These are phyloP conservation scores for Perdita meconis DNA, from an alignment of 2,888 invertebrate species.

Conservation along the genomic window DNA sequence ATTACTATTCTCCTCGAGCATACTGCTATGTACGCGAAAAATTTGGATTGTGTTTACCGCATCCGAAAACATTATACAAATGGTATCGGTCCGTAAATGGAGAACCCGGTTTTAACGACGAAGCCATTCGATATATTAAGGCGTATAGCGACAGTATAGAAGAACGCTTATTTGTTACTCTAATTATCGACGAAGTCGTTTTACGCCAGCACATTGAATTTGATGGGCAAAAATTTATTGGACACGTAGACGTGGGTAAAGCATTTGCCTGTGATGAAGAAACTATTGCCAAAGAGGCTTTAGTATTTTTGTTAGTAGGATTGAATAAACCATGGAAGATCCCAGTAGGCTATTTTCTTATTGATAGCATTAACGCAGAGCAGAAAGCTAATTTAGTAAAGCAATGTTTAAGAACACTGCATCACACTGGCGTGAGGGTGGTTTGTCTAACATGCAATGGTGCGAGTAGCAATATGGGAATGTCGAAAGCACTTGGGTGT, in stretches of 20 bases:
- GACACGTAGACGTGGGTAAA: not conserved
- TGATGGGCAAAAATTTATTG: not conserved
- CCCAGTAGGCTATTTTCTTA: constrained; percentile 7
- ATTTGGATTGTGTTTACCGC: not conserved
- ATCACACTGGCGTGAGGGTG: not conserved
- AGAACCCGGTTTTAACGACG: not conserved
- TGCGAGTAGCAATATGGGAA: not conserved
- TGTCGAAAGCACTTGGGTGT: not conserved
- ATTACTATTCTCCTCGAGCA: not conserved
- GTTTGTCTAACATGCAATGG: not conserved
- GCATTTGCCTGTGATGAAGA: not conserved
- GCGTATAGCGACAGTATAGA: not conserved
- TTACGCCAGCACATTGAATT: not conserved
- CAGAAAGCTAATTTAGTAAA: constrained; percentile 3
- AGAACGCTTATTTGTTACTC: not conserved
- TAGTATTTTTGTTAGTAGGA: constrained; percentile 2
- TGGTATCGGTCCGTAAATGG: constrained; percentile 2
- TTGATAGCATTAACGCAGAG: not conserved
- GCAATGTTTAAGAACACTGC: not conserved
- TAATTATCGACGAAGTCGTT: not conserved
- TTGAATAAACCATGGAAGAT: constrained; percentile 12
- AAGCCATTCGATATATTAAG: not conserved
- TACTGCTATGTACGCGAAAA: not conserved
- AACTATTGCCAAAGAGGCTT: constrained; percentile 10
- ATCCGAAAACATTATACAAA: not conserved